phyloP scores from a whole-genome alignment of 2,888 invertebrate genomes.

The Drosophila histrio region DNA sequence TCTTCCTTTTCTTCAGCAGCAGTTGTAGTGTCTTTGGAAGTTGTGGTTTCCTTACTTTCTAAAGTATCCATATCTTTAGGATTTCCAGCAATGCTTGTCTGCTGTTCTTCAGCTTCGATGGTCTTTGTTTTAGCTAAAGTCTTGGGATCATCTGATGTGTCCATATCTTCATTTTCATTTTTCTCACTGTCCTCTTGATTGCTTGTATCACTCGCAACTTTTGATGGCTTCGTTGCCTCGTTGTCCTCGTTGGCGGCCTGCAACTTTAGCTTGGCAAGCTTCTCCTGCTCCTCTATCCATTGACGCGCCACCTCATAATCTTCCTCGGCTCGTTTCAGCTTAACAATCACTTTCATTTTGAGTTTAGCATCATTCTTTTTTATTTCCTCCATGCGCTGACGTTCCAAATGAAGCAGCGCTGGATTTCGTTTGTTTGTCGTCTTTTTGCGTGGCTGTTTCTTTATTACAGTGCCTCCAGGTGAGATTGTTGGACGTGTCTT shows the following conservation, averaged over 20 bases:
- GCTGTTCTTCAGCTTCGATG: not conserved
- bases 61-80: not conserved
- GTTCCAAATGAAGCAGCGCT: constrained; percentile 80
- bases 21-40: not conserved
- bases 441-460: constrained; percentile 83
- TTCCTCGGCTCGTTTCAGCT: constrained; percentile 76
- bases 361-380: constrained; percentile 81
- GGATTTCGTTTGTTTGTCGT: constrained; percentile 83
- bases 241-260: not conserved
- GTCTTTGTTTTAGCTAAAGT: not conserved
- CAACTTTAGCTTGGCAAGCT: not conserved
- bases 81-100: not conserved
- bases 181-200: not conserved
- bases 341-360: constrained; percentile 77
- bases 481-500: constrained; percentile 16
- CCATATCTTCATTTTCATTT: not conserved
- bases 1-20: not conserved
- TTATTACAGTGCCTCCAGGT: constrained; percentile 42
- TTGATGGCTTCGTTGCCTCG: not conserved
- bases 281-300: constrained; percentile 53
- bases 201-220: not conserved
- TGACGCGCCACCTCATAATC: constrained; percentile 75
- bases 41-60: not conserved
- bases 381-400: constrained; percentile 79
- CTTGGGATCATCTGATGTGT: not conserved